Percentiles rank a stretch among this genome's conserved stretches.
phyloP scores from a whole-genome alignment of 2,888 invertebrate genomes.

The Brenthis ino region DNA sequence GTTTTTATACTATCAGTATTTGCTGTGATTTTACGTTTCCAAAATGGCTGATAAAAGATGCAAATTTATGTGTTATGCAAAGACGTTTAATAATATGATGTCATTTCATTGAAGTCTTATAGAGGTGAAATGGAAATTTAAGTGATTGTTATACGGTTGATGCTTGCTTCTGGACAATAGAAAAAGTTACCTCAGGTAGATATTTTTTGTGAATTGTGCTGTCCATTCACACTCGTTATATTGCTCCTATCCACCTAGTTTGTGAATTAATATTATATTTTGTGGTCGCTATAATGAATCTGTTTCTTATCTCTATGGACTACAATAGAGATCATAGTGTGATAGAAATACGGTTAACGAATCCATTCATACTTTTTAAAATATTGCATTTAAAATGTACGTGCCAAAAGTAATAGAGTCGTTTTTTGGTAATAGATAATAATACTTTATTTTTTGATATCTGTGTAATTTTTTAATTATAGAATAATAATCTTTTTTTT shows the following conservation, averaged over 20 bases:
- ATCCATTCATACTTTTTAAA: too few relatives aligned
- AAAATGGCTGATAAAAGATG: constrained; percentile 4
- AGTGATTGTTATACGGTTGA: constrained; percentile 38
- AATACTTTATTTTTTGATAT: too few relatives aligned
- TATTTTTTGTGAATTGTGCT: constrained; percentile 50
- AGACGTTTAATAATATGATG: constrained; percentile 25
- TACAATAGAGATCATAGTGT: too few relatives aligned
- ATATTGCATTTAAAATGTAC: too few relatives aligned
- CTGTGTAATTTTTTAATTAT: too few relatives aligned
- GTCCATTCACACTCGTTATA: constrained; percentile 51
- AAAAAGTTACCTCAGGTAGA: constrained; percentile 66
- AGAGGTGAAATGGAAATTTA: constrained; percentile 39
- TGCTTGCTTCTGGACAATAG: constrained; percentile 53
- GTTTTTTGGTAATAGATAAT: too few relatives aligned
- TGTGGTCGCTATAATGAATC: not conserved
- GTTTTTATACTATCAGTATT: not conserved
- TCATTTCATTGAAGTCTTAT: constrained; percentile 36
- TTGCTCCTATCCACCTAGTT: constrained; percentile 42
- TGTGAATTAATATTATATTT: constrained; percentile 27
- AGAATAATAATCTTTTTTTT: too few relatives aligned
- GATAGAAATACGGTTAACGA: too few relatives aligned
- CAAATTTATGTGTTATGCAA: constrained; percentile 9
- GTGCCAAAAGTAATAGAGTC: too few relatives aligned
- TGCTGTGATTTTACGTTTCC: not conserved
- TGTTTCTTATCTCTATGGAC: not conserved